Conservation (phyloP, 2,888 invertebrate genomes). For the Temnothorax rugatulus region DNA sequence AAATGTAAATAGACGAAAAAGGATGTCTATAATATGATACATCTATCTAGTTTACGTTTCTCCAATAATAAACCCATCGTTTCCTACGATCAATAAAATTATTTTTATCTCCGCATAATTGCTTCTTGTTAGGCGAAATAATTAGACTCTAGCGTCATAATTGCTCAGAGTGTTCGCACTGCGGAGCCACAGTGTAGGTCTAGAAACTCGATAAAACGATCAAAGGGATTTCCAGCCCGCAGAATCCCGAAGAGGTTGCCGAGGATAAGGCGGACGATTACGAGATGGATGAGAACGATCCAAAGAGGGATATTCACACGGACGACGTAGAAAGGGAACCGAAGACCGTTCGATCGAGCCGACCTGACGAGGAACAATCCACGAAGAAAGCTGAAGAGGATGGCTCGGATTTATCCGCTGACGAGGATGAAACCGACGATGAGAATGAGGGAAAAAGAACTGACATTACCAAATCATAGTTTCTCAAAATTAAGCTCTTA, state of each 20-base stretch:
- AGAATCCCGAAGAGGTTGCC: constrained; percentile 50
- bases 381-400: constrained; percentile 50
- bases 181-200: background rate
- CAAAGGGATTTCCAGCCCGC: constrained; percentile 56
- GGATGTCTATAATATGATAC: background rate
- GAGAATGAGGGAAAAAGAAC: constrained; percentile 60
- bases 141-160: constrained; percentile 49
- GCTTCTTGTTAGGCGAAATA: constrained; percentile 43
- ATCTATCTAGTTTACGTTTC: background rate
- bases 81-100: constrained; percentile 38
- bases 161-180: constrained; percentile 32
- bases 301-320: constrained; percentile 42
- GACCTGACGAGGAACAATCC: constrained; percentile 42
- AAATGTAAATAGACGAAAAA: background rate
- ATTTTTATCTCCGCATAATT: constrained; percentile 40
- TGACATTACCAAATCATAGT: constrained; percentile 54
- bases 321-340: constrained; percentile 29
- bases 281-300: constrained; percentile 53
- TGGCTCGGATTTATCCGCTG: constrained; percentile 64
- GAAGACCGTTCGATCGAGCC: constrained; percentile 36
- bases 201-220: constrained; percentile 33
- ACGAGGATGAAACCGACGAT: constrained; percentile 70
- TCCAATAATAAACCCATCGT: background rate
- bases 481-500: background rate
- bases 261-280: constrained; percentile 63